These are phyloP conservation scores for Crotalus helleri DNA, from an alignment of 2,113 vertebrate genomes.

Conservation along the genomic window DNA sequence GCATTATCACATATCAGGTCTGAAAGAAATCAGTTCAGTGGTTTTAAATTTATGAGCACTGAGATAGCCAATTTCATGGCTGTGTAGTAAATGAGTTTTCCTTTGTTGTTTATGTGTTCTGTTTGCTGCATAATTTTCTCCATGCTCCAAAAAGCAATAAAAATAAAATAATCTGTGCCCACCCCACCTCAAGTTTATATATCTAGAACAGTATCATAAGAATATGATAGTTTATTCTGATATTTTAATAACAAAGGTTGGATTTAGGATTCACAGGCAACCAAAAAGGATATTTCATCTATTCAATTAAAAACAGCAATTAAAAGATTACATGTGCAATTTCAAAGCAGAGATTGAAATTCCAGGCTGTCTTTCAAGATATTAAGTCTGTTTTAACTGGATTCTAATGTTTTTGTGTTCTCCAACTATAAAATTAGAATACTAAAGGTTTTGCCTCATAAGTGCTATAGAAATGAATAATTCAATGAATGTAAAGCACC, in stretches of 20 bases:
- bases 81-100: background rate
- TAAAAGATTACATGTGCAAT: background rate
- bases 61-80: conserved; percentile 33
- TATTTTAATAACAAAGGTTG: background rate
- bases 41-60: conserved; percentile 27
- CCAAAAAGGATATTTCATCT: background rate
- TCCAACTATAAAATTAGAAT: background rate
- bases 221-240: conserved; percentile 1
- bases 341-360: background rate
- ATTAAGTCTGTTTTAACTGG: background rate
- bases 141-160: background rate
- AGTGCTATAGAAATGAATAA: background rate
- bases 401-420: background rate
- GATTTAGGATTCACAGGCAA: background rate
- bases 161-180: background rate
- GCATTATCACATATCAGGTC: conserved; percentile 19
- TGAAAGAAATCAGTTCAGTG: conserved; percentile 30
- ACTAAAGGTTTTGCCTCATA: background rate
- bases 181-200: background rate
- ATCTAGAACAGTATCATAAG: background rate
- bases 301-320: background rate
- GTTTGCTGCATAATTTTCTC: background rate
- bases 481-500: background rate
- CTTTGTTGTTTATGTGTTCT: conserved; percentile 17
- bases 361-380: background rate